A percentile compares a stretch with the other conserved stretches of the same genome.
Conservation (phyloP, 2,888 invertebrate genomes). For the Sphaerophoria rueppellii region DNA sequence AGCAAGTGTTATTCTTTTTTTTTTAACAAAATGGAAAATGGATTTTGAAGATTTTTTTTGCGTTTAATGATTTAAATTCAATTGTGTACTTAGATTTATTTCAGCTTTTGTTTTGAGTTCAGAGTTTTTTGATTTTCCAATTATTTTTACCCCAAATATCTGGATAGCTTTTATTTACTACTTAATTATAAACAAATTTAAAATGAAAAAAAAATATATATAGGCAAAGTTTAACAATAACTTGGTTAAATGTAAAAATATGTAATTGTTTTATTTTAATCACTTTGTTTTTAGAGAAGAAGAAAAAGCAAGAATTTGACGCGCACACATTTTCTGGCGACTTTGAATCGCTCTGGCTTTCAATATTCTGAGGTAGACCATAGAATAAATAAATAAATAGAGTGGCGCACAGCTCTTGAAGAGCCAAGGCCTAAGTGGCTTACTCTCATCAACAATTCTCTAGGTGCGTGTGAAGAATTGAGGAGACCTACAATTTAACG, state of each 20-base stretch:
- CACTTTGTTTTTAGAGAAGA: not conserved
- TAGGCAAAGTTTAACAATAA: slow-evolving; percentile 28
- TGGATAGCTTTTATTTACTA: slow-evolving; percentile 58
- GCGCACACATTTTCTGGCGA: no score
- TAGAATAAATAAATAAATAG: no score
- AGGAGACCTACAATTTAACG: no score
- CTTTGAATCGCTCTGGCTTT: no score
- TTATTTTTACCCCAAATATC: slow-evolving; percentile 23
- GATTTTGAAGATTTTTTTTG: slow-evolving; percentile 12
- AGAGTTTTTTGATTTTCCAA: slow-evolving; percentile 17
- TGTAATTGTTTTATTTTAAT: slow-evolving; percentile 44
- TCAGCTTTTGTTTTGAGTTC: slow-evolving; percentile 29
- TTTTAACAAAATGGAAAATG: not conserved
- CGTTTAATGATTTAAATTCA: slow-evolving; percentile 12
- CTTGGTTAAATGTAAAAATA: slow-evolving; percentile 42
- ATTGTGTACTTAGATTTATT: slow-evolving; percentile 29
- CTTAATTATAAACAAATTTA: slow-evolving; percentile 35
- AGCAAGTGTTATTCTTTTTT: slow-evolving; percentile 39
- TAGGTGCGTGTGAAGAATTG: no score
- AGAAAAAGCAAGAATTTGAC: not conserved
- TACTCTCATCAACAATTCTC: no score
- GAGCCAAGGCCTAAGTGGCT: no score
- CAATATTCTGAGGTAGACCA: no score
- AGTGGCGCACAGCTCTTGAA: no score
- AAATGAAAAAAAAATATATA: slow-evolving; percentile 16